Conservation (phyloP, 1,140 invertebrate species). For the Apis florea region DNA sequence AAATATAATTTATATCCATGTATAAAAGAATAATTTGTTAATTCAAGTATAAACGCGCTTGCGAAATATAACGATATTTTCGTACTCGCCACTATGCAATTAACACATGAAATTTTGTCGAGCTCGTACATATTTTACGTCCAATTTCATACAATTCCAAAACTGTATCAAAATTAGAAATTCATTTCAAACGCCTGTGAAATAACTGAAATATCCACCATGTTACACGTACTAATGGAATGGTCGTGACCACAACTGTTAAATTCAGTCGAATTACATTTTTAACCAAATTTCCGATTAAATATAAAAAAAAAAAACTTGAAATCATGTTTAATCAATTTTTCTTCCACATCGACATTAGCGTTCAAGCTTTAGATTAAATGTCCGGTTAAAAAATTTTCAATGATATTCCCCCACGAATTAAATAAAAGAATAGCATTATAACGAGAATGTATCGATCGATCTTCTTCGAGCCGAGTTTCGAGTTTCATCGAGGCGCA, state of each 20-base stretch:
- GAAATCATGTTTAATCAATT: background rate
- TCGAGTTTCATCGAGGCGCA: background rate
- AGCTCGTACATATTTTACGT: background rate
- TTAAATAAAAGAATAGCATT: background rate
- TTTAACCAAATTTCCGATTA: background rate
- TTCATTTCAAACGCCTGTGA: background rate
- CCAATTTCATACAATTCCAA: background rate
- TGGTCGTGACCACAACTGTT: background rate
- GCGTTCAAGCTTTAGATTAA: no score
- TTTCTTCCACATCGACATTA: background rate
- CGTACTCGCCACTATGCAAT: background rate
- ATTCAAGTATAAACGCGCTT: no score
- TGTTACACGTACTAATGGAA: background rate
- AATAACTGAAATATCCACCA: background rate
- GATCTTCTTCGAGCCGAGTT: background rate
- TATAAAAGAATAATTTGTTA: no score
- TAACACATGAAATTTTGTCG: background rate
- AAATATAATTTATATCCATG: no score
- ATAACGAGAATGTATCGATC: background rate
- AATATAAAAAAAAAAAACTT: no score
- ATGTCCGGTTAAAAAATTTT: no score
- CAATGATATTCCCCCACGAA: no score
- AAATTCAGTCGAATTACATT: background rate
- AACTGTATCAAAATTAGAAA: slow-evolving; percentile 10
- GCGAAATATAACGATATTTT: no score